Conservation (phyloP, 2,888 invertebrate genomes). For the Macroteleia sp. region DNA sequence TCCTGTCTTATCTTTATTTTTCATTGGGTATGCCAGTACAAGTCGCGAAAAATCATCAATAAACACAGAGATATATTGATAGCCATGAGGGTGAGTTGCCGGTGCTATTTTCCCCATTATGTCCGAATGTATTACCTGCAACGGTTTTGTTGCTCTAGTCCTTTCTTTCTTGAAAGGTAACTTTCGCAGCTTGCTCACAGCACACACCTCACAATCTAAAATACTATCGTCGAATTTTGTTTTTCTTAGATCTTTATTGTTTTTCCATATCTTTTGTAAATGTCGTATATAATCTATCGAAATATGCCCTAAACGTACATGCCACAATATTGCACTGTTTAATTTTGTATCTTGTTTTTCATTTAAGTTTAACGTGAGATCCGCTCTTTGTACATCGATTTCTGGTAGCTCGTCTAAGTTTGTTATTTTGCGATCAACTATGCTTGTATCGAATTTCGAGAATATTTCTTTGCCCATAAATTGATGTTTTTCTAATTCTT, state of each 20-base stretch:
- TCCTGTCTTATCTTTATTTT: background rate
- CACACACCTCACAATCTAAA: conserved; percentile 38
- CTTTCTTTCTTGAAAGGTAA: conserved; percentile 55
- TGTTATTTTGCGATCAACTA: conserved; percentile 10
- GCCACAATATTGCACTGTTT: conserved; percentile 6
- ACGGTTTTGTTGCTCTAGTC: conserved; percentile 48
- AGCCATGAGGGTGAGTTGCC: conserved; percentile 48
- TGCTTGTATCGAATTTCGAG: too few species aligned
- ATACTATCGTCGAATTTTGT: background rate
- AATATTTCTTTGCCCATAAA: too few species aligned
- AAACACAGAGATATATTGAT: conserved; percentile 15
- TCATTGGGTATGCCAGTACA: conserved; percentile 61
- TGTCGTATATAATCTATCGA: background rate
- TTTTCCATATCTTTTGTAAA: background rate
- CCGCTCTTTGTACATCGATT: background rate
- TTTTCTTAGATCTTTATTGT: background rate
- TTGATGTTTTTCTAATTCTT: too few species aligned
- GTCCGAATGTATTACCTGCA: conserved; percentile 48
- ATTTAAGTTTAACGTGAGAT: background rate
- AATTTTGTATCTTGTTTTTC: too few species aligned
- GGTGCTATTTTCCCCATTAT: background rate
- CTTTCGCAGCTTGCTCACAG: conserved; percentile 64
- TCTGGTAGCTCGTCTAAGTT: conserved; percentile 10
- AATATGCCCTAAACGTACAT: conserved; percentile 2
- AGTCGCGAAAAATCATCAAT: conserved; percentile 67